These are phyloP conservation scores for Cosmia pyralina DNA, from an alignment of 2,888 invertebrate genomes.

Conservation along the genomic window DNA sequence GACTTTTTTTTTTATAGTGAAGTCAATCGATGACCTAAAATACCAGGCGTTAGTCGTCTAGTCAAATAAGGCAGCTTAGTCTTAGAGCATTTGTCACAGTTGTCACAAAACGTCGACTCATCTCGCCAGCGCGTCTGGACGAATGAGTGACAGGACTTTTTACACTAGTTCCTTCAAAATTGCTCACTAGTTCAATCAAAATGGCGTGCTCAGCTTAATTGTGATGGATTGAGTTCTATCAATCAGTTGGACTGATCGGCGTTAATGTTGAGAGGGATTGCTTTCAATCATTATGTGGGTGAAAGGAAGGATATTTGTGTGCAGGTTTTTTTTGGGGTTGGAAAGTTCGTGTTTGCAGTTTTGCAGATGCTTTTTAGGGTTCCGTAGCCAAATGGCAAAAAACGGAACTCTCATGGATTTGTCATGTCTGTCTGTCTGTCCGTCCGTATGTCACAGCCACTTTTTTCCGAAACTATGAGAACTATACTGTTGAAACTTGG, in stretches of 20 bases:
- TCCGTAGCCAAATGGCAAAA: too few relatives aligned
- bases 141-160: constrained; percentile 39
- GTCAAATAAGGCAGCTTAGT: background rate
- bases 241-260: constrained; percentile 56
- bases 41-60: background rate
- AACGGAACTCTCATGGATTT: too few relatives aligned
- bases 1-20: too few relatives aligned
- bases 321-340: background rate
- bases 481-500: too few relatives aligned
- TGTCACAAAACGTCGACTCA: constrained; percentile 28
- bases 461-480: too few relatives aligned
- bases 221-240: constrained; percentile 63
- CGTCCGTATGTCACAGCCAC: too few relatives aligned
- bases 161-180: constrained; percentile 31
- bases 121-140: background rate
- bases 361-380: too few relatives aligned
- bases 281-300: constrained; percentile 35
- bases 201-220: constrained; percentile 47
- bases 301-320: constrained; percentile 7
- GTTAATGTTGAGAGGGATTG: constrained; percentile 42
- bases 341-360: background rate
- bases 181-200: constrained; percentile 44
- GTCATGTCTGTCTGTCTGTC: too few relatives aligned
- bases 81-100: background rate
- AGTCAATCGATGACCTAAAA: too few relatives aligned